Conservation (phyloP, 2,888 invertebrate genomes). For the Ariolimax columbianus region DNA sequence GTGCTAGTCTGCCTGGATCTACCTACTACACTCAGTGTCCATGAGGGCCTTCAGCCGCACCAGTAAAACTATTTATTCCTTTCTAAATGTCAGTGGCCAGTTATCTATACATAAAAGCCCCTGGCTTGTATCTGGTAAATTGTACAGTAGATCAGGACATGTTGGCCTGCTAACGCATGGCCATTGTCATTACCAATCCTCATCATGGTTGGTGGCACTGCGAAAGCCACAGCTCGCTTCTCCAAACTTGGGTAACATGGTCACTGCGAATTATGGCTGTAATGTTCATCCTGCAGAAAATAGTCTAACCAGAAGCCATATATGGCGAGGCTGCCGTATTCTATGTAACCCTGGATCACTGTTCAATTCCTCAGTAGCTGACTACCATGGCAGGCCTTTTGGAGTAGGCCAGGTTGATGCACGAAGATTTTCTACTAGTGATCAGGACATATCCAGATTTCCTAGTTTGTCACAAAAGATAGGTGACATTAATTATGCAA, state of each 20-base stretch:
- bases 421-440: neutral
- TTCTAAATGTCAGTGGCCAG: neutral
- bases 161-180: neutral
- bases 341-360: neutral
- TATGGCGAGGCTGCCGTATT: neutral
- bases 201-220: neutral
- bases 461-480: too few relatives aligned
- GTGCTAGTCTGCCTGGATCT: too few relatives aligned
- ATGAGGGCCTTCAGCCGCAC: neutral
- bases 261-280: neutral
- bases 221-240: neutral
- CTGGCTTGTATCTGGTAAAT: neutral
- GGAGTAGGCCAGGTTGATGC: neutral
- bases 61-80: neutral
- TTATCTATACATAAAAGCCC: neutral
- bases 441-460: neutral
- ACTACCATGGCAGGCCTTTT: neutral
- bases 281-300: neutral
- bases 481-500: neutral
- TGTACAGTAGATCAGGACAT: neutral
- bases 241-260: neutral
- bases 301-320: neutral
- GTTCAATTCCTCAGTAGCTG: neutral
- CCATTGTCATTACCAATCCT: neutral
- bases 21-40: too few relatives aligned